Percentiles rank a stretch among this genome's conserved stretches.
Conservation (phyloP, 1,140 invertebrate genomes). For the Drosophila mayri region DNA sequence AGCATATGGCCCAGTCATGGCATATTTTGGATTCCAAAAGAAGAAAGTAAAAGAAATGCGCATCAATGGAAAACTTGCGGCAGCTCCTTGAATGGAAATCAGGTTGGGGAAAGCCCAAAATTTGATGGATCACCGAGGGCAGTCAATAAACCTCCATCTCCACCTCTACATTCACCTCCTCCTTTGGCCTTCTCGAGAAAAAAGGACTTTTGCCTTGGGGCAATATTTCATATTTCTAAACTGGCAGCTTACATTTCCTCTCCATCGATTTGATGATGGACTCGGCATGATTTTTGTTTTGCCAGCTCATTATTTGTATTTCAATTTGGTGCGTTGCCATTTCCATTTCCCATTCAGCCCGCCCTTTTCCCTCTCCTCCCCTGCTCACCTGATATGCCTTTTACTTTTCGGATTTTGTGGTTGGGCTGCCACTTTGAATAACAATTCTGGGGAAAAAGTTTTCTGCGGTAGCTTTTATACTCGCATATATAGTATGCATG, state of each 20-base stretch:
- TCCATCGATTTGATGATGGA: slow-evolving; percentile 68
- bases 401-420: slow-evolving; percentile 71
- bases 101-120: slow-evolving; percentile 51
- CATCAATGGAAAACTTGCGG: slow-evolving; percentile 56
- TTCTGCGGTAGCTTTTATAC: slow-evolving; percentile 65
- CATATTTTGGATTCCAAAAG: slow-evolving; percentile 38
- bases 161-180: too few species aligned
- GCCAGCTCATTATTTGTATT: slow-evolving; percentile 80
- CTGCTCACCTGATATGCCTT: slow-evolving; percentile 54
- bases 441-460: slow-evolving; percentile 76
- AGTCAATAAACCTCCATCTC: slow-evolving; percentile 22
- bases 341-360: slow-evolving; percentile 36
- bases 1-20: slow-evolving; percentile 43
- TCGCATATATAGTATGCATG: slow-evolving; percentile 47
- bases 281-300: slow-evolving; percentile 79
- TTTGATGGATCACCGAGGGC: slow-evolving; percentile 73
- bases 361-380: background rate
- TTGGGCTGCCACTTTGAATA: slow-evolving; percentile 77
- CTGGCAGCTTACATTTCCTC: slow-evolving; percentile 72
- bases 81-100: slow-evolving; percentile 72
- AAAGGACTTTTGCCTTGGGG: slow-evolving; percentile 19
- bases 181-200: background rate
- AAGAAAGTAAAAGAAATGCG: slow-evolving; percentile 17
- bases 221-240: slow-evolving; percentile 76
- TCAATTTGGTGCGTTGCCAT: slow-evolving; percentile 65